Conservation (phyloP, 1,140 invertebrate species). For the Scaptomyza hsui region DNA sequence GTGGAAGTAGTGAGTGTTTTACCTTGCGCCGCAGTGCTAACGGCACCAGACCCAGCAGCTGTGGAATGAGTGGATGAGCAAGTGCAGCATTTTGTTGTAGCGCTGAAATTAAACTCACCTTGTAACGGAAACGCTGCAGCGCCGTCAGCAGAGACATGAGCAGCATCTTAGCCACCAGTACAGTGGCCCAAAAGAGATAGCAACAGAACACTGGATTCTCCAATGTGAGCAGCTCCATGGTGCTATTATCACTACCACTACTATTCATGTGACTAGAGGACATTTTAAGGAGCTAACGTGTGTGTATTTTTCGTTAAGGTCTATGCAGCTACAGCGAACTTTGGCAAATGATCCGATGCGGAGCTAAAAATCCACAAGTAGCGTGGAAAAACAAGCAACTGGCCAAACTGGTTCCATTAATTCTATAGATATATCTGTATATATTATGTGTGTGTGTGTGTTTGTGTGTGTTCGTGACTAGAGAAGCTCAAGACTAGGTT, state of each 20-base stretch:
- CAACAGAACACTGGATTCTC: slow-evolving; percentile 84
- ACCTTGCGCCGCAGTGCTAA: slow-evolving; percentile 68
- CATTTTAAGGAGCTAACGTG: slow-evolving; percentile 5
- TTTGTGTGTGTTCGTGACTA: not conserved
- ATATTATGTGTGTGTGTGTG: not conserved
- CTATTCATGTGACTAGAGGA: slow-evolving; percentile 4
- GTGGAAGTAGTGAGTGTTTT: slow-evolving; percentile 18
- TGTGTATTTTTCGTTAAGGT: not conserved
- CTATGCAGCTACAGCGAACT: slow-evolving; percentile 30
- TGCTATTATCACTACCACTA: slow-evolving; percentile 1
- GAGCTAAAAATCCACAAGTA: not conserved
- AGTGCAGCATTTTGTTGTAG: slow-evolving; percentile 15
- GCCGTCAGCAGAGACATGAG: slow-evolving; percentile 85
- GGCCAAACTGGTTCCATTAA: slow-evolving; percentile 65
- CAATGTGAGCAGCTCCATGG: slow-evolving; percentile 56
- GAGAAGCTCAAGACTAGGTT: slow-evolving; percentile 23
- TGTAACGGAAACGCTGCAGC: slow-evolving; percentile 84
- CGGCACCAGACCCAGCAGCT: slow-evolving; percentile 71
- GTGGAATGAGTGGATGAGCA: slow-evolving; percentile 45
- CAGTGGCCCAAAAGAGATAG: slow-evolving; percentile 84
- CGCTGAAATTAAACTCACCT: slow-evolving; percentile 56
- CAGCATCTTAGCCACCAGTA: slow-evolving; percentile 85
- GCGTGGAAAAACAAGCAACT: slow-evolving; percentile 8
- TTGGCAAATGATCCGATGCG: slow-evolving; percentile 28
- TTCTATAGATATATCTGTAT: not conserved